These are phyloP conservation scores for Ianthella basta DNA, from an alignment of 37 sponge, comb jelly and placozoan species.

Conservation along the genomic window DNA sequence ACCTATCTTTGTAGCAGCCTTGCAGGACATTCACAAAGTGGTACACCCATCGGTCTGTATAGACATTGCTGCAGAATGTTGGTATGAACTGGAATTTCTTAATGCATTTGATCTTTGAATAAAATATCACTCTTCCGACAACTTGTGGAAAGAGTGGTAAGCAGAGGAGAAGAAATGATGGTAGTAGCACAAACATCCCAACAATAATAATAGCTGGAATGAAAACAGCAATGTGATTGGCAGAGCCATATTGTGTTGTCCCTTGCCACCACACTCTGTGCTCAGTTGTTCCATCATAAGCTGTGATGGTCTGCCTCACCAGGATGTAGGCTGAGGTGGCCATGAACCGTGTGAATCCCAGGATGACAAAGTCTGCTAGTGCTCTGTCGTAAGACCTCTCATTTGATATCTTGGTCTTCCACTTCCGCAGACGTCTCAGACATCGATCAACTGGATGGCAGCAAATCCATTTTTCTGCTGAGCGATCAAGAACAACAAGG, in stretches of 20 bases:
- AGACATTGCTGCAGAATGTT: background rate
- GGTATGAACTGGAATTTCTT: background rate
- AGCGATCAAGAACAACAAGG: background rate
- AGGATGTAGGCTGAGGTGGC: background rate
- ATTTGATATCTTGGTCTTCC: background rate
- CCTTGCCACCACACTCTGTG: background rate
- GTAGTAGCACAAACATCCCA: background rate
- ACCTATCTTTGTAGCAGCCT: constrained; percentile 1
- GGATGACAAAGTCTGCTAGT: background rate
- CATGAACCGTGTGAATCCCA: constrained; percentile 22
- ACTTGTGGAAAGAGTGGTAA: constrained; percentile 1
- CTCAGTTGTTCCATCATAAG: background rate
- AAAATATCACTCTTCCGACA: background rate
- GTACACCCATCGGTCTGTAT: background rate
- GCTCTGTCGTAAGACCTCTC: background rate
- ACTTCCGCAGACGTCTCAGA: constrained; percentile 23
- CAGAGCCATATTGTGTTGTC: background rate
- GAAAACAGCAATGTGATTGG: background rate
- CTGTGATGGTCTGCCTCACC: background rate
- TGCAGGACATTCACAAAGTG: constrained; percentile 11
- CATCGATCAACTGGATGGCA: background rate
- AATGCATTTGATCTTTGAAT: too few species aligned
- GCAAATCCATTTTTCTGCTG: background rate
- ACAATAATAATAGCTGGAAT: background rate
- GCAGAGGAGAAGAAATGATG: background rate